Evolutionary conservation across 2,888 invertebrate species (phyloP).

Genomic region (Megamerina dolium): DNA sequence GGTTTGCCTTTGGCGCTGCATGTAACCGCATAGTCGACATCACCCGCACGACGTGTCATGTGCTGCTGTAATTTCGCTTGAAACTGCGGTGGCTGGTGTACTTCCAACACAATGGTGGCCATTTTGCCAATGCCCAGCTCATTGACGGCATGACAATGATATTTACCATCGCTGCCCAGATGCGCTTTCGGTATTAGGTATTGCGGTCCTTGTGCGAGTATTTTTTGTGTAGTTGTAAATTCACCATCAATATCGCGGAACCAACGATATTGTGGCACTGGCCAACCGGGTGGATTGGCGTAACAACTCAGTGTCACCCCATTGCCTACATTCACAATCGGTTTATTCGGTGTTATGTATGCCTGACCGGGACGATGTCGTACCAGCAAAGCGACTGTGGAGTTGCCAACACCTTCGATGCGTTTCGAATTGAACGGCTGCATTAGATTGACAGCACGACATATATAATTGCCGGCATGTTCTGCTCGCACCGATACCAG

Average conservation of each 20-base stretch:
- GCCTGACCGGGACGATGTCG: conserved; percentile 85
- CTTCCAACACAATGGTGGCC: conserved; percentile 75
- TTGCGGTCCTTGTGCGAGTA: conserved; percentile 71
- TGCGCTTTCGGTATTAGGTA: conserved; percentile 82
- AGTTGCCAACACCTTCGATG: conserved; percentile 70
- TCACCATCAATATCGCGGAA: conserved; percentile 69
- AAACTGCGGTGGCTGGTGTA: conserved; percentile 83
- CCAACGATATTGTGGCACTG: conserved; percentile 85
- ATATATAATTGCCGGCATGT: conserved; percentile 83
- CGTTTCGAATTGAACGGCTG: conserved; percentile 64
- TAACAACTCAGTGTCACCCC: conserved; percentile 80
- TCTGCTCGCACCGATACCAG: conserved; percentile 76
- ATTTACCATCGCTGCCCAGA: conserved; percentile 78
- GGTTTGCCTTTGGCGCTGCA: conserved; percentile 88
- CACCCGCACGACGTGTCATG: conserved; percentile 72
- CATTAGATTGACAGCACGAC: conserved; percentile 79
- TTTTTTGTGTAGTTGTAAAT: conserved; percentile 54
- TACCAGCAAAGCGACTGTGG: conserved; percentile 75
- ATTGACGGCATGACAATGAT: conserved; percentile 86
- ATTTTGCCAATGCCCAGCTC: conserved; percentile 81
- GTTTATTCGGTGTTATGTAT: conserved; percentile 73
- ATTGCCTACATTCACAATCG: conserved; percentile 76
- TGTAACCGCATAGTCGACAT: conserved; percentile 69
- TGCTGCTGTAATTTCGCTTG: conserved; percentile 76
- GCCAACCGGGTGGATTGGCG: conserved; percentile 86